phyloP scores from a whole-genome alignment of 2,113 vertebrate genomes.

The Crotalus horridus region DNA sequence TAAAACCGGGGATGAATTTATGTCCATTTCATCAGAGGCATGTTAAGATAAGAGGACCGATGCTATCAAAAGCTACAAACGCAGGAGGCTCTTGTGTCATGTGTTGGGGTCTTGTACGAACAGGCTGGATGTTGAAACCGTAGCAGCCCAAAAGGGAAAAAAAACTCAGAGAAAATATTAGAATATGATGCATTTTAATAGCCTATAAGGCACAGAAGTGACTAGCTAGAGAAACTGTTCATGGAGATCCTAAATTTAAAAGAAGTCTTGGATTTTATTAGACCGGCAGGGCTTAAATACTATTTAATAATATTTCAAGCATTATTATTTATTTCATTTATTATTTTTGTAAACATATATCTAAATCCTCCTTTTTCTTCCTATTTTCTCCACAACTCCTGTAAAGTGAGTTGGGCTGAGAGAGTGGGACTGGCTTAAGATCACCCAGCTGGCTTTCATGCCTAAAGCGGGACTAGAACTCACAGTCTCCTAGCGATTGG shows the following conservation, averaged over 20 bases:
- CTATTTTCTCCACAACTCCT: neutral
- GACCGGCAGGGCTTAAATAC: neutral
- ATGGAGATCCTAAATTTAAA: neutral
- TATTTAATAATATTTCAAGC: neutral
- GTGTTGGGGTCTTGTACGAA: neutral
- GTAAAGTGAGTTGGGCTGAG: no score
- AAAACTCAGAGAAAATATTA: neutral
- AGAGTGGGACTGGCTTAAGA: no score
- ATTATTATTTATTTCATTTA: no score
- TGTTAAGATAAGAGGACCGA: neutral
- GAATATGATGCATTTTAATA: neutral
- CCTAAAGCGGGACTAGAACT: no score
- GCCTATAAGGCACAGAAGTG: neutral
- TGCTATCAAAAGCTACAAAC: neutral
- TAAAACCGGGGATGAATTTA: neutral
- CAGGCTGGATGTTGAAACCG: neutral
- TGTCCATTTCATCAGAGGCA: neutral
- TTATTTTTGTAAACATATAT: no score
- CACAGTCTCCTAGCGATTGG: no score
- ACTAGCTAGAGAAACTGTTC: neutral
- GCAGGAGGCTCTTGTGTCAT: neutral
- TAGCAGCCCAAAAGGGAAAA: neutral
- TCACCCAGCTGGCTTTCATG: no score
- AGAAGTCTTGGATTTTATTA: neutral
- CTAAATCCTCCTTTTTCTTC: neutral